Evolutionary conservation across 2,888 invertebrate species (phyloP).

Genomic region (Luffia ferchaultella): DNA sequence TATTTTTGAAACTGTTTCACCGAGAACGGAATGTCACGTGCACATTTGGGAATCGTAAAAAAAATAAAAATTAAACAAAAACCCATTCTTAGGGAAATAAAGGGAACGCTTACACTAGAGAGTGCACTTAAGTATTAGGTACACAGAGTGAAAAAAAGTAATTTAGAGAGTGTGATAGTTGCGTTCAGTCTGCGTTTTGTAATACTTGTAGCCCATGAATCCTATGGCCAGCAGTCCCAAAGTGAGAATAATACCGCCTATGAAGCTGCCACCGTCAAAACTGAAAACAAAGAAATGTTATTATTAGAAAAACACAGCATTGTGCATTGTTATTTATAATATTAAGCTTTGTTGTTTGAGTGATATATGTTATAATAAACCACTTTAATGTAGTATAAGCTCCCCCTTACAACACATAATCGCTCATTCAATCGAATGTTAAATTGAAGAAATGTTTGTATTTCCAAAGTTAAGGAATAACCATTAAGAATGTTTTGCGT

Average conservation of each 20-base stretch:
- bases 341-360: no score
- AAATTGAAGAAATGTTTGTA: no score
- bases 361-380: no score
- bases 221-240: slow-evolving; percentile 81
- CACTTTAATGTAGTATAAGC: no score
- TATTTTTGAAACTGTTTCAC: slow-evolving; percentile 10
- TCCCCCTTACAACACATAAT: no score
- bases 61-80: neutral
- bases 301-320: neutral
- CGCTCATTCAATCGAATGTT: no score
- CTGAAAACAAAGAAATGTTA: slow-evolving; percentile 32
- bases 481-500: no score
- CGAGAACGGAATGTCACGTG: neutral
- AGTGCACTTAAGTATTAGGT: neutral
- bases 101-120: neutral
- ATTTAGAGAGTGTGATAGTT: slow-evolving; percentile 90
- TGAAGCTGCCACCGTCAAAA: slow-evolving; percentile 80
- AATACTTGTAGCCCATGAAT: slow-evolving; percentile 87
- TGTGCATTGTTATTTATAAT: no score
- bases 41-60: neutral
- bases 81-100: neutral
- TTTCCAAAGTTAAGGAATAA: no score
- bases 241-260: slow-evolving; percentile 86
- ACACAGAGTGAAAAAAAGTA: slow-evolving; percentile 1
- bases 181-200: slow-evolving; percentile 83